Evolutionary conservation across 2,797 vertebrate species (phyloP).

Genomic region (Enteromius argenteus): DNA sequence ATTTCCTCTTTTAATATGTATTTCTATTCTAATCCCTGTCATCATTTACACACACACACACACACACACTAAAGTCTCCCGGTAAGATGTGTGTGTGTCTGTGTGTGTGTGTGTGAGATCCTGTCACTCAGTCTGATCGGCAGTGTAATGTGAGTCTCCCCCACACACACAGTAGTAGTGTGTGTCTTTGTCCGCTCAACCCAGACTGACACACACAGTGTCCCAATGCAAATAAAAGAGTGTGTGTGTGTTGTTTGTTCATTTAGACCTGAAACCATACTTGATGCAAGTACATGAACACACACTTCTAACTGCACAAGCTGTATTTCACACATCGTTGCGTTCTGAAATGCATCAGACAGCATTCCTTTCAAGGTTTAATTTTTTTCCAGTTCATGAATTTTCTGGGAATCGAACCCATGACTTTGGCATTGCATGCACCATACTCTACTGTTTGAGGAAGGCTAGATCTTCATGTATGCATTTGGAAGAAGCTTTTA

Average conservation of each 20-base stretch:
- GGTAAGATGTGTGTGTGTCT: constrained; percentile 38
- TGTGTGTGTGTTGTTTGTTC: neutral
- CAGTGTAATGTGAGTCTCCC: constrained; percentile 30
- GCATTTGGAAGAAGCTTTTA: neutral
- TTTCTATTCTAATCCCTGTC: constrained; percentile 73
- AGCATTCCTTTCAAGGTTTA: neutral
- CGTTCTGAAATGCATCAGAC: neutral
- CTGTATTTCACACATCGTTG: neutral
- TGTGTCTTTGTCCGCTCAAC: neutral
- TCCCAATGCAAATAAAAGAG: constrained; percentile 15
- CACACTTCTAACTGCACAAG: constrained; percentile 30
- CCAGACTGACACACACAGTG: constrained; percentile 2
- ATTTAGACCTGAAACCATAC: constrained; percentile 4
- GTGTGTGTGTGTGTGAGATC: constrained; percentile 50
- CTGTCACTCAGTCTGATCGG: constrained; percentile 72
- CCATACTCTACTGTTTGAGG: neutral
- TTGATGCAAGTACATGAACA: neutral
- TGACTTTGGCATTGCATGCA: neutral
- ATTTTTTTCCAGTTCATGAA: neutral
- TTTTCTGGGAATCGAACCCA: neutral
- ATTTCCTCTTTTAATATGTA: constrained; percentile 64
- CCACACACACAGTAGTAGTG: constrained; percentile 7
- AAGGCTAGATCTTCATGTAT: neutral
- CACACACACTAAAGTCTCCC: constrained; percentile 49
- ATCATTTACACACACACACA: constrained; percentile 55